These are phyloP conservation scores for Parapsyche elsis DNA, from an alignment of 1,140 invertebrate genomes.

Conservation along the genomic window DNA sequence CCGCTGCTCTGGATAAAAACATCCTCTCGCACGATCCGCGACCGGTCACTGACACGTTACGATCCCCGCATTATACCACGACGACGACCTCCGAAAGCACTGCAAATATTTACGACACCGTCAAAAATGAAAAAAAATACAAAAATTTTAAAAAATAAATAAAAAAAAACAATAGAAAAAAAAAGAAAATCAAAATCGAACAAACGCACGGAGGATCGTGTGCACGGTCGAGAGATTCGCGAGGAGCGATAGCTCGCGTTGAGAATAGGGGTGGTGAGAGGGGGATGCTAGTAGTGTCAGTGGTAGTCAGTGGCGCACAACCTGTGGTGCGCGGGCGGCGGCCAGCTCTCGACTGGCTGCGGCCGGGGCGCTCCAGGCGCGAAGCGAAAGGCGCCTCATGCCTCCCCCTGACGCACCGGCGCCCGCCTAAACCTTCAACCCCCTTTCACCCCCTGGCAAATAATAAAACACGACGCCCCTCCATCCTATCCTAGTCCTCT, in stretches of 20 bases:
- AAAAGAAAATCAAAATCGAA: too few species aligned
- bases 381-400: constrained; percentile 69
- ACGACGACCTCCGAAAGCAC: background rate
- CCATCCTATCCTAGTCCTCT: background rate
- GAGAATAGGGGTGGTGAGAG: constrained; percentile 57
- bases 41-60: constrained; percentile 13
- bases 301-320: constrained; percentile 57
- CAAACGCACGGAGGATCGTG: too few species aligned
- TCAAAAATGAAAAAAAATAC: too few species aligned
- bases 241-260: background rate
- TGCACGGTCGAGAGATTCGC: background rate
- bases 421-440: constrained; percentile 72
- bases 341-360: constrained; percentile 63
- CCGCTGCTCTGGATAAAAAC: background rate
- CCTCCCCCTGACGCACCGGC: constrained; percentile 78
- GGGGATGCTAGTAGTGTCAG: constrained; percentile 51
- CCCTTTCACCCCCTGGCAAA: constrained; percentile 60
- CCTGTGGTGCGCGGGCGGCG: constrained; percentile 62
- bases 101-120: too few species aligned
- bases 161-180: too few species aligned
- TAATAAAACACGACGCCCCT: constrained; percentile 3
- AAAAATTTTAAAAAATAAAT: too few species aligned
- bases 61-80: background rate
- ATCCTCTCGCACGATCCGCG: background rate
- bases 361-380: constrained; percentile 59